Evolutionary conservation across 2,888 invertebrate species (phyloP), one percentile per base, ranked within the genome.

Genomic region (Plemyria rubiginata): DNA sequence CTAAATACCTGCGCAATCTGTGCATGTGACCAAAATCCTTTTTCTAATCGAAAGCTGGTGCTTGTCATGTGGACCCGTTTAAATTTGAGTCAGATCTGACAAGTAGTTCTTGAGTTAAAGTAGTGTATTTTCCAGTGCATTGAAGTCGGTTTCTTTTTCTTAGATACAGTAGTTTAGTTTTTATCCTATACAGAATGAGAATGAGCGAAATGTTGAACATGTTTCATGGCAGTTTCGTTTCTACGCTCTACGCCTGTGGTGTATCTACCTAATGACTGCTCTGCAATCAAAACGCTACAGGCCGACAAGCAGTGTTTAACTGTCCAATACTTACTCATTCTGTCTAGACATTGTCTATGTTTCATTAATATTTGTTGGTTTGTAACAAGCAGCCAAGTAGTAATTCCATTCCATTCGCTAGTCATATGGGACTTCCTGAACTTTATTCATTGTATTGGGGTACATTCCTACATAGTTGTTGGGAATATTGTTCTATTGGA

Each of bases 341-440:
- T 43, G 60, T 54, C 60, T 54, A 60, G 60, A 60, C 60, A 49
- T 46, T 32, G 54, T 54, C 54, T 60, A 54, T 53, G 59, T 53
- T 32, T 32, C 36, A 54, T 43, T 60, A 54, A 54, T n/a, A 38
- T 54, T 60, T 16, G n/a, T 38, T 45, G n/a, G 50, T 45, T 50
- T 54, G 22, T 41, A 11, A 32, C 54, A 49, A 16, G 46, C 43
- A 16, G 45, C 4, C 22, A 11, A 5, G 13, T n/a, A 38, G 38
- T 38, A 51, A 45, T 45, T 45, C 11, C 11, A 16, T 16, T 45
- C 16, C 16, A 45, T 45, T 45, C 11, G 16, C 3, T 16, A 45
- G 45, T 45, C 16, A 11, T 45, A 45, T 45, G 45, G 45, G 45
- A 45, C 45, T 45, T 43, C 13, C 36, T 38, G 1, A 11, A 38